These are phyloP conservation scores for Achlya flavicornis DNA, from an alignment of 2,888 invertebrate species.

Conservation along the genomic window DNA sequence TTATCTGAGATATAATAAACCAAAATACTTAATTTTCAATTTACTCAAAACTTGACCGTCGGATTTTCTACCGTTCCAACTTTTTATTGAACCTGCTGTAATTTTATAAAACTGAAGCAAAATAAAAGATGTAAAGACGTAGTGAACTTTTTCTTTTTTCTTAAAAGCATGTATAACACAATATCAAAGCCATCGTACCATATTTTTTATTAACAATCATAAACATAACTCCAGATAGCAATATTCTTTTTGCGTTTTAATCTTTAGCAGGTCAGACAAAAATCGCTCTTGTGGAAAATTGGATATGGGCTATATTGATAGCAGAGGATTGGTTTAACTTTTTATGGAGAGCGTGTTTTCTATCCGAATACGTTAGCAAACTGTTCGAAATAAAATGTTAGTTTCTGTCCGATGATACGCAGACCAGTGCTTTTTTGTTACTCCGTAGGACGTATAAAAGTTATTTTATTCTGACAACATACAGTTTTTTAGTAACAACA, in stretches of 20 bases:
- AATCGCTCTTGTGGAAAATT: neutral
- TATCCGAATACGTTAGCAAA: neutral
- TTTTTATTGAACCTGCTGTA: too few species aligned
- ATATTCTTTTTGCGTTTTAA: neutral
- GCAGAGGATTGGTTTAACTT: neutral
- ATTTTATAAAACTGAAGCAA: neutral
- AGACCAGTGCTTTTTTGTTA: too few species aligned
- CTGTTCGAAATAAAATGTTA: neutral
- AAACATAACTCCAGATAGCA: neutral
- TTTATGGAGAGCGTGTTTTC: neutral
- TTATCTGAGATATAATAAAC: too few species aligned
- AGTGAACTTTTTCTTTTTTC: neutral
- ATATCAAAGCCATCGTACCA: neutral
- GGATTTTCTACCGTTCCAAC: too few species aligned
- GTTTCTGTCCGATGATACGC: neutral
- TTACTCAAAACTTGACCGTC: too few species aligned
- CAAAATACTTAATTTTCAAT: too few species aligned
- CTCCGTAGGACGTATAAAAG: too few species aligned
- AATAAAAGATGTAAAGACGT: neutral
- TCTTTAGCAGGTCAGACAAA: neutral
- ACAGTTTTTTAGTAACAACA: too few species aligned
- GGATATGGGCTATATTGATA: constrained; percentile 1
- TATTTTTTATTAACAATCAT: neutral
- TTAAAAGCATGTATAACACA: neutral
- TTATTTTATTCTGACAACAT: too few species aligned